Conservation (phyloP, 2,888 invertebrate genomes). For the Tribolium freemani region DNA sequence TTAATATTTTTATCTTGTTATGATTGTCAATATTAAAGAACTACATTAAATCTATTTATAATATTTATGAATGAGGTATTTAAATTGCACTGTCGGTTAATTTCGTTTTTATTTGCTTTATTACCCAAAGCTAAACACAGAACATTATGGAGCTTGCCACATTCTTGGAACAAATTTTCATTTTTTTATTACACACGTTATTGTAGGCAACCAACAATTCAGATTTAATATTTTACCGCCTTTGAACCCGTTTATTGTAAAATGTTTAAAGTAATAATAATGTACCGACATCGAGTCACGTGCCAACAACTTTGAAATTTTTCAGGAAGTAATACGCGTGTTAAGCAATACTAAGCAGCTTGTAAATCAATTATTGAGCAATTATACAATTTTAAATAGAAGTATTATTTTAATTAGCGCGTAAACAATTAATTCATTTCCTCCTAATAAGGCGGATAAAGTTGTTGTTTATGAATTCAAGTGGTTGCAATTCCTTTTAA, state of each 20-base stretch:
- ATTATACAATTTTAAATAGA: not conserved
- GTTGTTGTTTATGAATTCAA: not conserved
- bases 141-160: not conserved
- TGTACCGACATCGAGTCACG: too few species aligned
- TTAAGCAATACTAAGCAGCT: not conserved
- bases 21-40: constrained; percentile 26
- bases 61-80: constrained; percentile 26
- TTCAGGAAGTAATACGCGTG: not conserved
- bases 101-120: constrained; percentile 1
- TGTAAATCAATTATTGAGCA: not conserved
- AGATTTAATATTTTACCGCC: too few species aligned
- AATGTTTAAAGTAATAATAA: not conserved
- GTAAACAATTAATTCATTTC: not conserved
- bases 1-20: constrained; percentile 32
- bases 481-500: not conserved
- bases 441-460: not conserved
- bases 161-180: not conserved
- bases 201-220: not conserved
- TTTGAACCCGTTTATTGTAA: not conserved
- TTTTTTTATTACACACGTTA: not conserved
- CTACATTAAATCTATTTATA: constrained; percentile 34
- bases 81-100: constrained; percentile 17
- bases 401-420: not conserved
- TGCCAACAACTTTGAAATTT: too few species aligned
- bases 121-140: not conserved